phyloP scores from a whole-genome alignment of 2,888 invertebrate genomes.

The Nysson spinosus region DNA sequence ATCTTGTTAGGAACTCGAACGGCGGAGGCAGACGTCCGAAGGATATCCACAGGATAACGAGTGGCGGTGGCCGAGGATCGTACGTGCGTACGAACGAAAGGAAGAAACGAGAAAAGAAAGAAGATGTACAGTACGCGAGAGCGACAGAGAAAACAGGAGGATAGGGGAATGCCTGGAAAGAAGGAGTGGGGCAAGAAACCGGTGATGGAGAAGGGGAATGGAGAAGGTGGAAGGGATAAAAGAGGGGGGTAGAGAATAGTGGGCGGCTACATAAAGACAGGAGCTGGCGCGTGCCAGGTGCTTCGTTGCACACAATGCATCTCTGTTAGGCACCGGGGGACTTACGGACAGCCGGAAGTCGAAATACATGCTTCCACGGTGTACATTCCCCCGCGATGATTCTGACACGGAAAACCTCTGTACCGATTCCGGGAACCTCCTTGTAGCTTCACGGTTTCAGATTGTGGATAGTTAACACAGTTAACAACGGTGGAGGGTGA shows the following conservation, averaged over 20 bases:
- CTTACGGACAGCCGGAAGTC: constrained; percentile 70
- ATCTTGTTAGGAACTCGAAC: constrained; percentile 61
- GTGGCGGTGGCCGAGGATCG: constrained; percentile 29
- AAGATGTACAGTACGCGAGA: constrained; percentile 1
- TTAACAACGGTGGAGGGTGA: no score
- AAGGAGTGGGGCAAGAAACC: constrained; percentile 28
- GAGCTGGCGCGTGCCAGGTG: constrained; percentile 76
- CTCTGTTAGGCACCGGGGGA: constrained; percentile 65
- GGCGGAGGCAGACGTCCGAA: constrained; percentile 56
- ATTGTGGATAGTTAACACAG: no score
- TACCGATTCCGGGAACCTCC: no score
- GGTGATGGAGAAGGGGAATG: constrained; percentile 16
- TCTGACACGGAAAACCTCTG: no score
- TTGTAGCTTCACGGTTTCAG: no score
- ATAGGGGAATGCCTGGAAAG: constrained; percentile 60
- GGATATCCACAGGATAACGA: constrained; percentile 60
- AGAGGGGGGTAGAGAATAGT: constrained; percentile 41
- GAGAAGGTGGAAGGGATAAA: constrained; percentile 24
- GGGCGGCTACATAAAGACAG: constrained; percentile 67
- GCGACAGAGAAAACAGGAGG: not conserved
- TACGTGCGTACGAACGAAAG: constrained; percentile 25
- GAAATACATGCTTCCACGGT: constrained; percentile 70
- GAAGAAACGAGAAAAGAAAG: constrained; percentile 1
- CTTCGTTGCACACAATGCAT: constrained; percentile 71
- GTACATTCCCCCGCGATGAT: no score